Percentiles rank a stretch among this genome's conserved stretches.
These are phyloP conservation scores for Scolanthus callimorphus DNA, from an alignment of 92 coral and sea anemone species.

Conservation along the genomic window DNA sequence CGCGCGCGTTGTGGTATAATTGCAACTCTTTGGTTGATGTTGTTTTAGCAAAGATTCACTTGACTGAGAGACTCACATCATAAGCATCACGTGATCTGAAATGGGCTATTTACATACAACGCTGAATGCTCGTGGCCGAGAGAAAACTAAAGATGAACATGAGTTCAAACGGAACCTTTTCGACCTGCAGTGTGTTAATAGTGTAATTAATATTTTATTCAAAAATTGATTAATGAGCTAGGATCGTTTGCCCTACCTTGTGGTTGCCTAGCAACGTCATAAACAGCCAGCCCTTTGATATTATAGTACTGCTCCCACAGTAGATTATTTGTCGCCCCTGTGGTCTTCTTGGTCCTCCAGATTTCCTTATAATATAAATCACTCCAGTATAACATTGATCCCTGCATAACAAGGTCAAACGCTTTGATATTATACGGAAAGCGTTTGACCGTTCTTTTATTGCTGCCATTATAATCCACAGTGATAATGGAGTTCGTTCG, in stretches of 20 bases:
- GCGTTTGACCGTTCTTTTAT: slow-evolving; percentile 1
- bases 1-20: no score
- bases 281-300: slow-evolving; percentile 28
- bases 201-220: no score
- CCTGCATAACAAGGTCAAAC: slow-evolving; percentile 35
- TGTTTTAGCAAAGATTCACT: no score
- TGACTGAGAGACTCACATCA: no score
- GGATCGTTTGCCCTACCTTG: slow-evolving; percentile 26
- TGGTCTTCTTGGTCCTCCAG: slow-evolving; percentile 9
- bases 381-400: slow-evolving; percentile 28
- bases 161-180: no score
- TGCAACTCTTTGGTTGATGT: no score
- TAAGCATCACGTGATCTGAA: no score
- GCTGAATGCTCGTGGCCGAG: no score
- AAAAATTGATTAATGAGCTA: no score
- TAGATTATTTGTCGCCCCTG: neutral
- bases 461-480: slow-evolving; percentile 49
- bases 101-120: no score
- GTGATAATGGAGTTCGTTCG: slow-evolving; percentile 31
- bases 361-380: slow-evolving; percentile 24
- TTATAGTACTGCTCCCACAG: slow-evolving; percentile 3
- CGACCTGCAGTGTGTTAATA: no score
- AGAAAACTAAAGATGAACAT: no score
- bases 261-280: slow-evolving; percentile 39
- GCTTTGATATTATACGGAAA: slow-evolving; percentile 3